A percentile compares a stretch with the other conserved stretches of the same genome.
phyloP scores from a whole-genome alignment of 2,797 vertebrate genomes.

The Enteromius paludinosus region DNA sequence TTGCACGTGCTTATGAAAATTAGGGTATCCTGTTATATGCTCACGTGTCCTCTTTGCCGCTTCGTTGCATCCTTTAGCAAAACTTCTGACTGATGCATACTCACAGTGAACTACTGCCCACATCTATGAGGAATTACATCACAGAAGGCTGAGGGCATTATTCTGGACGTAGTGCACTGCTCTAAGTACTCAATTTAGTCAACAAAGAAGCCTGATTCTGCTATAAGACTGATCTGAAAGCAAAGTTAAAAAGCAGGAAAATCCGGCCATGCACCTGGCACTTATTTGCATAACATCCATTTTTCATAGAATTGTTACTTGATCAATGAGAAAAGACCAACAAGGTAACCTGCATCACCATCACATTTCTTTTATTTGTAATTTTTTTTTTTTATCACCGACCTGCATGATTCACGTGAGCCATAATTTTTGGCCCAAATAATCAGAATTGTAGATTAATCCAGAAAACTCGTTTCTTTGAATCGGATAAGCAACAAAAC shows the following conservation, averaged over 20 bases:
- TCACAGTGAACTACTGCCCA: background rate
- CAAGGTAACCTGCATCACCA: background rate
- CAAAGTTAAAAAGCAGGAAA: background rate
- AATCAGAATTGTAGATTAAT: background rate
- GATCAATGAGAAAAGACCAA: no score
- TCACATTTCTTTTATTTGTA: background rate
- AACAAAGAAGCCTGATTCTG: background rate
- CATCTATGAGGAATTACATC: background rate
- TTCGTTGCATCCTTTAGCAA: background rate
- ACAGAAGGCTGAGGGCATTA: background rate
- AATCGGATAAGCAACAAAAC: background rate
- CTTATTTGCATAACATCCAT: no score
- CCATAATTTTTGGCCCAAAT: background rate
- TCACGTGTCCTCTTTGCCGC: background rate
- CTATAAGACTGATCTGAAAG: background rate
- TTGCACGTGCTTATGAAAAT: background rate
- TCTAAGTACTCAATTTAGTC: background rate
- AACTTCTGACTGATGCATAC: background rate
- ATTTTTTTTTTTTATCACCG: background rate
- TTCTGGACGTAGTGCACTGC: background rate
- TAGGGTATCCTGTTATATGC: background rate
- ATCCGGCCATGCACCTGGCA: background rate
- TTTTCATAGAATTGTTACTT: no score
- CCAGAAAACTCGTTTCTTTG: no score
- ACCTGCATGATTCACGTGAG: background rate